Percentiles rank a stretch among this genome's conserved stretches.
Evolutionary conservation across 2,888 invertebrate genomes (phyloP).

Genomic region (Monoplex corrugatus): DNA sequence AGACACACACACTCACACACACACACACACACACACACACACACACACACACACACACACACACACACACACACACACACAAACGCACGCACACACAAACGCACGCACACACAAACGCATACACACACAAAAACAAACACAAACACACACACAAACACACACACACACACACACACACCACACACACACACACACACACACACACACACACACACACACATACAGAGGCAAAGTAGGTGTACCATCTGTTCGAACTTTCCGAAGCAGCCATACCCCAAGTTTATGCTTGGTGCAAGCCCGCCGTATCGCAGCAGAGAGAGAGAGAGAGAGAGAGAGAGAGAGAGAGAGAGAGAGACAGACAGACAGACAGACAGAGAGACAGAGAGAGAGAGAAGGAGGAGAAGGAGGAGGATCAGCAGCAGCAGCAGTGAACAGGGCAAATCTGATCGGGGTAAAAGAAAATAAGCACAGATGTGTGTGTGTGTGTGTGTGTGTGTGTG

Average conservation of each 20-base stretch:
- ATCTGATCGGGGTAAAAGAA: too few species aligned
- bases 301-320: not conserved
- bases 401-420: too few species aligned
- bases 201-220: too few species aligned
- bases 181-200: not conserved
- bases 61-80: constrained; percentile 36
- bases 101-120: constrained; percentile 1
- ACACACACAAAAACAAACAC: too few species aligned
- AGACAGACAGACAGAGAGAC: not conserved
- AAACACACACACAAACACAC: constrained; percentile 1
- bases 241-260: too few species aligned
- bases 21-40: not conserved
- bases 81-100: not conserved
- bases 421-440: too few species aligned
- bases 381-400: too few species aligned
- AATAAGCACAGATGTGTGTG: too few species aligned
- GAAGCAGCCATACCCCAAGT: not conserved
- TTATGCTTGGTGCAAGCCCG: not conserved
- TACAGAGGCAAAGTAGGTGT: too few species aligned
- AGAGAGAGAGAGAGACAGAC: not conserved
- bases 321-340: not conserved
- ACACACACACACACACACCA: constrained; percentile 26
- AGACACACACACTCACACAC: not conserved
- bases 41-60: constrained; percentile 36
- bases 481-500: too few species aligned